Evolutionary conservation across 2,113 vertebrate genomes (phyloP).

Genomic region (Machaerirhynchus nigripectus): DNA sequence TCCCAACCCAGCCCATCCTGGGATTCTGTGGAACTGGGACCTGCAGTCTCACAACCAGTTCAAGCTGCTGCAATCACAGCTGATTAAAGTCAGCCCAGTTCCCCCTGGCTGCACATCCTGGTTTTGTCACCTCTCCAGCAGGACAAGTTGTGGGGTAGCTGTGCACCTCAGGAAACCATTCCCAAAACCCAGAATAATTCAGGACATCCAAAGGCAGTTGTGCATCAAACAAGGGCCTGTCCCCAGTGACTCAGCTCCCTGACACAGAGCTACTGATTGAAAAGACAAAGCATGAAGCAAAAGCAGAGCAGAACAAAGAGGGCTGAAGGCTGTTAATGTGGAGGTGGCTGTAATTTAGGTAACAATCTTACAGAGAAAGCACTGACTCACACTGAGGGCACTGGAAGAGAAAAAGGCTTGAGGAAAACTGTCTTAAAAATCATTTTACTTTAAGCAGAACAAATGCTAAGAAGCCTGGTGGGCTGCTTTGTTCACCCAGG

Average conservation of each 20-base stretch:
- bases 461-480: neutral
- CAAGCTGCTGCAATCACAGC: neutral
- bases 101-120: neutral
- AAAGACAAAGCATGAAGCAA: conserved; percentile 27
- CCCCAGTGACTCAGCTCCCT: neutral
- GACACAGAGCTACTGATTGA: neutral
- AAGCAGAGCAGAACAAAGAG: conserved; percentile 9
- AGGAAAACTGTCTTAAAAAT: neutral
- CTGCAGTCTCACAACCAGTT: neutral
- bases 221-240: neutral
- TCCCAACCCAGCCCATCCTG: neutral
- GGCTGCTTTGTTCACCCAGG: neutral
- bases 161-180: neutral
- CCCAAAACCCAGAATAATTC: neutral
- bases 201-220: neutral
- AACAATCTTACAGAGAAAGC: neutral
- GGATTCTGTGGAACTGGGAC: neutral
- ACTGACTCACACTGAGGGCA: conserved; percentile 37
- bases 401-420: neutral
- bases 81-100: neutral
- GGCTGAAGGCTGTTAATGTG: conserved; percentile 3
- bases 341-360: conserved; percentile 46
- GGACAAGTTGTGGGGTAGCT: neutral
- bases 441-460: neutral
- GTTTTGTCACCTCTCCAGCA: neutral